phyloP scores from a whole-genome alignment of 2,888 invertebrate species.

The Apamea anceps region DNA sequence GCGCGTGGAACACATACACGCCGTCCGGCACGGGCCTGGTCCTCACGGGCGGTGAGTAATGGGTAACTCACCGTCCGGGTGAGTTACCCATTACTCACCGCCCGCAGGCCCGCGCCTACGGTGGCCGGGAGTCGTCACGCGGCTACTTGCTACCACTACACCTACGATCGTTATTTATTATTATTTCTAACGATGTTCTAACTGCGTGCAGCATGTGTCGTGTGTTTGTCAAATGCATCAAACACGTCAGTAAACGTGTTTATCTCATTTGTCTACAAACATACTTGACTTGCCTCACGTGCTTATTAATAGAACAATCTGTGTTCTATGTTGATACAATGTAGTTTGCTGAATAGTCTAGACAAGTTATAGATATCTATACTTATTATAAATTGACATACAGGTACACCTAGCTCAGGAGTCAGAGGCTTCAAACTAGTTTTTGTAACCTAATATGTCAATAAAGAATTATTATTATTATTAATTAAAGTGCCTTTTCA shows the following conservation, averaged over 20 bases:
- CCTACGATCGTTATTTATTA: background rate
- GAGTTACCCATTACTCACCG: too few species aligned
- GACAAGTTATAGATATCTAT: background rate
- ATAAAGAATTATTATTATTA: too few species aligned
- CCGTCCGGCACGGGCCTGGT: too few species aligned
- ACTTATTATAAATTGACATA: background rate
- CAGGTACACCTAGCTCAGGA: too few species aligned
- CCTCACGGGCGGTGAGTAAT: too few species aligned
- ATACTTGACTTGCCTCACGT: slow-evolving; percentile 7
- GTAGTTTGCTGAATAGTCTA: slow-evolving; percentile 6
- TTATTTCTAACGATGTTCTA: background rate
- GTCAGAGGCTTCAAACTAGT: too few species aligned
- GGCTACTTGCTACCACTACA: too few species aligned
- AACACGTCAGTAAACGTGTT: slow-evolving; percentile 26
- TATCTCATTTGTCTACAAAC: slow-evolving; percentile 16
- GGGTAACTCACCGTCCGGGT: too few species aligned
- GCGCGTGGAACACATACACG: too few species aligned
- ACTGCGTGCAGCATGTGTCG: background rate
- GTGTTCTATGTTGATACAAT: slow-evolving; percentile 14
- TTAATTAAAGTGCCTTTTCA: background rate
- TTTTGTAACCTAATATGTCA: too few species aligned
- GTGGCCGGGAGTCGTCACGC: too few species aligned
- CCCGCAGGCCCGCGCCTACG: too few species aligned
- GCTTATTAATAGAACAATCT: slow-evolving; percentile 34
- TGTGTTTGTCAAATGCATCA: slow-evolving; percentile 20